Evolutionary conservation across 2,113 vertebrate genomes (phyloP).

Genomic region (Castor canadensis): DNA sequence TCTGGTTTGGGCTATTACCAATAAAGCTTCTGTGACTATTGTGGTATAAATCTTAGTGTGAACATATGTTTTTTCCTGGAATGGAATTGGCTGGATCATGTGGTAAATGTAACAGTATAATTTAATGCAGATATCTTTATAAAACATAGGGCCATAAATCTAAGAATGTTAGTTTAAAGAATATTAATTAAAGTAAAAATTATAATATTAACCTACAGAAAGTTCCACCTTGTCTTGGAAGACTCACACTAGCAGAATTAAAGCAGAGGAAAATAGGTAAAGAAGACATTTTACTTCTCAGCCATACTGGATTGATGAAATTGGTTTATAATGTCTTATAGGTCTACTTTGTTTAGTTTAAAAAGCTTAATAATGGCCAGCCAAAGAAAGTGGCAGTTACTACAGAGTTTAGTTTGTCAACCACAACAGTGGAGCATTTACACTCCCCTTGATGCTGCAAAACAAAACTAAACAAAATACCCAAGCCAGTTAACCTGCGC

Average conservation of each 20-base stretch:
- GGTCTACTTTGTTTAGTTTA: not conserved
- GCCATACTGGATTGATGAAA: not conserved
- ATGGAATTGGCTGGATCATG: not conserved
- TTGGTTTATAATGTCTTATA: not conserved
- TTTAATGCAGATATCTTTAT: not conserved
- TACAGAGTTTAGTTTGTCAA: not conserved
- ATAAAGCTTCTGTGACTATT: not conserved
- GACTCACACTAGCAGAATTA: not conserved
- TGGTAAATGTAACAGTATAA: not conserved
- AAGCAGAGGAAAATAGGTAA: not conserved
- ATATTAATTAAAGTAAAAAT: not conserved
- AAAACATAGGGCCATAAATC: not conserved
- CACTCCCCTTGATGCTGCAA: not conserved
- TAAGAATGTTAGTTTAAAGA: conserved; percentile 7
- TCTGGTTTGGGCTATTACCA: not conserved
- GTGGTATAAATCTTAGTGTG: conserved; percentile 27
- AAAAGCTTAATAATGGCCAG: not conserved
- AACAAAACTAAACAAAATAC: not conserved
- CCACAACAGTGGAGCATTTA: not conserved
- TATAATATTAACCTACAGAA: not conserved
- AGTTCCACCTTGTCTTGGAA: not conserved
- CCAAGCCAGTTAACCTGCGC: not conserved
- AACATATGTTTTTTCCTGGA: conserved; percentile 10
- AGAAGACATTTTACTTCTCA: not conserved
- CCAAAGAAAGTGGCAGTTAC: not conserved